phyloP scores from a whole-genome alignment of 2,797 vertebrate species.

The Tauraco hartlaubi region DNA sequence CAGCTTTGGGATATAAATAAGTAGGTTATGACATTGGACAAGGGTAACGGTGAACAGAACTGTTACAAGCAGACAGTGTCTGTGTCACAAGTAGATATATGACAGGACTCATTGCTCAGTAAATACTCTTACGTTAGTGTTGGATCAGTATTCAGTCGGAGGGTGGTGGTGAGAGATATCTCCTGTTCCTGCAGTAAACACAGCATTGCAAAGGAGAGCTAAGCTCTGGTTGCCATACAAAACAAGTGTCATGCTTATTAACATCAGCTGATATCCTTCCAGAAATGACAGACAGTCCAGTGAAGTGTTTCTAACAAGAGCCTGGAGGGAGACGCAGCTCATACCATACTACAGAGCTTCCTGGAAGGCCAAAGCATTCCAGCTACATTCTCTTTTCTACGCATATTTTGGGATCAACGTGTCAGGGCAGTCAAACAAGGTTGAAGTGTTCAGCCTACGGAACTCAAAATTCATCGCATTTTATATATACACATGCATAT shows the following conservation, averaged over 20 bases:
- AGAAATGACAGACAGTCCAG: neutral
- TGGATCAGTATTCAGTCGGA: neutral
- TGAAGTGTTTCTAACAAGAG: neutral
- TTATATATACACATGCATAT: neutral
- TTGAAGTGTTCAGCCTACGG: neutral
- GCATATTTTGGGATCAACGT: neutral
- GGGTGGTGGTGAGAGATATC: neutral
- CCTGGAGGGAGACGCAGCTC: neutral
- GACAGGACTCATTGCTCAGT: neutral
- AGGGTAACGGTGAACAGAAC: neutral
- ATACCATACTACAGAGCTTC: neutral
- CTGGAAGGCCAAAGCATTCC: neutral
- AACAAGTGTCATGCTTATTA: neutral
- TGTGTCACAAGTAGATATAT: neutral
- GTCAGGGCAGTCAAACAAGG: neutral
- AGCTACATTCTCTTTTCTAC: neutral
- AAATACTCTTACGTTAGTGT: neutral
- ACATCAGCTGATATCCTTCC: neutral
- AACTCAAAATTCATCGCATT: neutral
- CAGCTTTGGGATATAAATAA: slow-evolving; percentile 13
- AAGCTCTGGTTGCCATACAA: neutral
- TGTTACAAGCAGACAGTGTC: neutral
- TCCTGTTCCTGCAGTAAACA: neutral
- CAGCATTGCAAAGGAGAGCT: neutral
- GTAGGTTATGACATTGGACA: neutral